Conservation (phyloP, 1,140 invertebrate genomes). For the Dendroctonus ponderosae region DNA sequence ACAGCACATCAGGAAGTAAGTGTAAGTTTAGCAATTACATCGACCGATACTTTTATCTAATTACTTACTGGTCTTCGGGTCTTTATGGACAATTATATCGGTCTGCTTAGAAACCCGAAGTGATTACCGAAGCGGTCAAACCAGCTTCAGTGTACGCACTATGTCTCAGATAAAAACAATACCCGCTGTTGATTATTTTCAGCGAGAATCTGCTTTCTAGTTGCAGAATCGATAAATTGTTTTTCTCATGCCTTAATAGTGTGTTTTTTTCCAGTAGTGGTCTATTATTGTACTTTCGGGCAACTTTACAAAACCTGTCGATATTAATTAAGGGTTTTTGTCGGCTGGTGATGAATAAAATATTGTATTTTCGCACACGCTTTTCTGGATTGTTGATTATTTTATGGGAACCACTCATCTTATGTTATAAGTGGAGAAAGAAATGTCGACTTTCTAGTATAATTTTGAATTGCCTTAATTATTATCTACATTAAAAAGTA, state of each 20-base stretch:
- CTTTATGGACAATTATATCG: conserved; percentile 16
- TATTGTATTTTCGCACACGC: no score
- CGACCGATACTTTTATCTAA: conserved; percentile 16
- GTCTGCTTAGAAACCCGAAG: conserved; percentile 15
- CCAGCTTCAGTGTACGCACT: conserved; percentile 15
- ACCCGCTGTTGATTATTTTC: conserved; percentile 18
- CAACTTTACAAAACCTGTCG: no score
- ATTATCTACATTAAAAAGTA: no score
- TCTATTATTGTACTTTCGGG: no score
- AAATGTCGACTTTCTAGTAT: no score
- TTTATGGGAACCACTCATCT: no score
- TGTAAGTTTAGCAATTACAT: conserved; percentile 11
- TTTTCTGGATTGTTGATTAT: no score
- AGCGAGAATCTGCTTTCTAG: conserved; percentile 4
- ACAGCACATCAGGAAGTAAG: not conserved
- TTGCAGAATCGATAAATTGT: conserved; percentile 14
- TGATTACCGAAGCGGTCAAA: conserved; percentile 20
- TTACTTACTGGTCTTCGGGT: conserved; percentile 11
- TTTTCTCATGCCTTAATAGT: conserved; percentile 3
- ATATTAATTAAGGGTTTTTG: no score
- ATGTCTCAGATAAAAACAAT: conserved; percentile 19
- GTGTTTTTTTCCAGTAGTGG: no score
- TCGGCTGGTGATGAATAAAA: no score
- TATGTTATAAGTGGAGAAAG: no score
- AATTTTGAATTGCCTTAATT: no score